Conservation (phyloP, 2,113 vertebrate species). For the Scatophagus argus region DNA sequence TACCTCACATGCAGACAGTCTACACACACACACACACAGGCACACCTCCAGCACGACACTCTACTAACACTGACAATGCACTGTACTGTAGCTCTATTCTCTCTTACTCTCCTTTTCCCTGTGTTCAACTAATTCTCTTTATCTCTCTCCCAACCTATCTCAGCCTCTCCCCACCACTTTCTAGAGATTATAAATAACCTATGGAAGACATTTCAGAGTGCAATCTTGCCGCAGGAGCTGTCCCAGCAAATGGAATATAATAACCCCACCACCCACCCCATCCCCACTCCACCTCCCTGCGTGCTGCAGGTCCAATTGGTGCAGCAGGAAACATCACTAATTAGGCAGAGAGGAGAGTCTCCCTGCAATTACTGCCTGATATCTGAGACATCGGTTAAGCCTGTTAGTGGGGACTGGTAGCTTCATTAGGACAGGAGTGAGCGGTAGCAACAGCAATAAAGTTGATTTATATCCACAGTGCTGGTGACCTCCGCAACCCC, state of each 20-base stretch:
- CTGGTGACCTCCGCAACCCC: slow-evolving; percentile 44
- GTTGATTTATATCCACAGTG: slow-evolving; percentile 54
- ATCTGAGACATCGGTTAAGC: slow-evolving; percentile 67
- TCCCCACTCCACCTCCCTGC: not conserved
- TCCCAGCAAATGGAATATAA: slow-evolving; percentile 70
- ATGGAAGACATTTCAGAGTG: slow-evolving; percentile 64
- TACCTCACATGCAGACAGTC: not conserved
- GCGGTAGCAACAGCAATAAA: slow-evolving; percentile 37
- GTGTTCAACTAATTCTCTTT: slow-evolving; percentile 13
- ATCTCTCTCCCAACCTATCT: slow-evolving; percentile 31
- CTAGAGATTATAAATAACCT: slow-evolving; percentile 72
- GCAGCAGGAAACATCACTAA: slow-evolving; percentile 71
- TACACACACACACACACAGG: not conserved
- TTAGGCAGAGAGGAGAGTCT: slow-evolving; percentile 69
- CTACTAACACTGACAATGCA: not conserved
- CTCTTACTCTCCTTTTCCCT: not conserved
- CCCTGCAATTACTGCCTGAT: slow-evolving; percentile 69
- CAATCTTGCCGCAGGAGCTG: slow-evolving; percentile 59
- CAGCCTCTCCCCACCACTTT: slow-evolving; percentile 34
- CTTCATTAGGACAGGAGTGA: slow-evolving; percentile 65
- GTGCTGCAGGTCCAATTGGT: slow-evolving; percentile 62
- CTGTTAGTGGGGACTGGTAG: slow-evolving; percentile 69
- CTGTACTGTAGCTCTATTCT: slow-evolving; percentile 2
- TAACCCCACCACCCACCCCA: slow-evolving; percentile 18
- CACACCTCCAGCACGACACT: not conserved